These are phyloP conservation scores for Sardina pilchardus DNA, from an alignment of 2,113 vertebrate species.

Conservation along the genomic window DNA sequence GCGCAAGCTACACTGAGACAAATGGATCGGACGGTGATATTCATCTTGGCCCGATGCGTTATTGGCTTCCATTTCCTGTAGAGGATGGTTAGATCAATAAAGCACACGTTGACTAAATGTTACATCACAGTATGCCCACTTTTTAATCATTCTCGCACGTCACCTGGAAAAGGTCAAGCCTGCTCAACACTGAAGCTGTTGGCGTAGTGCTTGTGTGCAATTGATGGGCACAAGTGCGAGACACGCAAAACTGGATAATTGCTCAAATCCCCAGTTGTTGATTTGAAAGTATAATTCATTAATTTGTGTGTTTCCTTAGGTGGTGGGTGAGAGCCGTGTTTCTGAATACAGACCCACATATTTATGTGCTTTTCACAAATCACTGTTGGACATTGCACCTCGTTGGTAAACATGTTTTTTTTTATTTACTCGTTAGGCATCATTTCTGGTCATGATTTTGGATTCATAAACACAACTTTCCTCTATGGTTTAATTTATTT, in stretches of 20 bases:
- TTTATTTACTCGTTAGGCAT: not conserved
- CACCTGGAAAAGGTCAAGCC: conserved; percentile 68
- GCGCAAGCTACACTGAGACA: conserved; percentile 25
- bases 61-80: conserved; percentile 53
- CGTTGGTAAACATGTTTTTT: not conserved
- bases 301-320: not conserved
- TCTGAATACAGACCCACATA: not conserved
- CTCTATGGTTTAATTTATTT: not conserved
- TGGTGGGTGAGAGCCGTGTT: not conserved
- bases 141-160: conserved; percentile 64
- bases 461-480: not conserved
- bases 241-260: not conserved
- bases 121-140: conserved; percentile 67
- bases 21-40: conserved; percentile 20
- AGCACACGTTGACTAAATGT: conserved; percentile 65
- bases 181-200: conserved; percentile 47
- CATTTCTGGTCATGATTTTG: not conserved
- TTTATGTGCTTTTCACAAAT: not conserved
- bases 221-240: not conserved
- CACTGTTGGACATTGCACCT: not conserved
- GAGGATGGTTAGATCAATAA: conserved; percentile 62
- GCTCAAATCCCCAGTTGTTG: not conserved
- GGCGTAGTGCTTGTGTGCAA: not conserved
- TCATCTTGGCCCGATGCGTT: conserved; percentile 32
- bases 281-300: not conserved